These are phyloP conservation scores for Toxotes lorentzi DNA, from an alignment of 2,797 vertebrate genomes.

Conservation along the genomic window DNA sequence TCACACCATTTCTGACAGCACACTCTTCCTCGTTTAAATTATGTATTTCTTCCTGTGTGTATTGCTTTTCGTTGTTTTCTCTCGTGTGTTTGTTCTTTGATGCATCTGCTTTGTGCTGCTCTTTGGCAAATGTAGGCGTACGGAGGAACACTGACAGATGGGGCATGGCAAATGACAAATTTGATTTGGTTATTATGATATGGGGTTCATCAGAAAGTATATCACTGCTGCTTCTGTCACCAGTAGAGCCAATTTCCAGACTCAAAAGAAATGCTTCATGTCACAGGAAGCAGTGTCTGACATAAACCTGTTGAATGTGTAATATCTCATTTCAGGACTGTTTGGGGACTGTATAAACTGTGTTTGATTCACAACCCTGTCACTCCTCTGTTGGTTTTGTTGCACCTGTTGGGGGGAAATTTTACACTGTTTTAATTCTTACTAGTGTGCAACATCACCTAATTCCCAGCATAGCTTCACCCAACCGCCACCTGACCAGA, in stretches of 20 bases:
- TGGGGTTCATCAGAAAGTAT: not conserved
- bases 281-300: not conserved
- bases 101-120: not conserved
- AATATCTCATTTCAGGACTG: too few species aligned
- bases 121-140: not conserved
- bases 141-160: not conserved
- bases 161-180: constrained; percentile 13
- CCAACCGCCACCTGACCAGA: not conserved
- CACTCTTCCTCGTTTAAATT: constrained; percentile 23
- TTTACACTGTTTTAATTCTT: not conserved
- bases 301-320: not conserved
- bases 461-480: not conserved
- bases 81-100: not conserved
- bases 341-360: not conserved
- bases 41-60: constrained; percentile 7
- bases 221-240: not conserved
- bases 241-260: not conserved
- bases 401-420: not conserved
- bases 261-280: not conserved
- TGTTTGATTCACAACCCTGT: not conserved
- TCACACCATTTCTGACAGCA: constrained; percentile 40
- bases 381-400: not conserved
- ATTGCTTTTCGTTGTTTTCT: constrained; percentile 9
- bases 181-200: constrained; percentile 8
- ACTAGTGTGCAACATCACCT: not conserved